Base-by-base conservation (phyloP, 2,797 vertebrate genomes). In the Aratinga solstitialis region DNA sequence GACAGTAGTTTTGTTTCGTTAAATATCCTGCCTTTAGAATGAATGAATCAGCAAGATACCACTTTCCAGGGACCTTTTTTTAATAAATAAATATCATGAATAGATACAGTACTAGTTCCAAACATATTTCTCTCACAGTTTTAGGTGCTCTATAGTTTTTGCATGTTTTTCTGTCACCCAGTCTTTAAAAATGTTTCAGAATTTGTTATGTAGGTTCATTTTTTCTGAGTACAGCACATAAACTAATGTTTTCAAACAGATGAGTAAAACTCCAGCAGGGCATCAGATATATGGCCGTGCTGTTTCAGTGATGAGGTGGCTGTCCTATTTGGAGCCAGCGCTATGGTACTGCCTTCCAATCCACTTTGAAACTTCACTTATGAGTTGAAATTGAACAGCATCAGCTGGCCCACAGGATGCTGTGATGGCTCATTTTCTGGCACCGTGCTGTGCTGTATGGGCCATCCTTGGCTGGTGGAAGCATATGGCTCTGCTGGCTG, bases 261-360 rank as follows among this genome's bases (percentile, higher is more conserved):
- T 9, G 30, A 78, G 12, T 45, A 32, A 50, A 84, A 72, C 17
- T 79, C 11, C 29, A 76, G 8, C 23, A 78, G n/a, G 15, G 20
- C 14, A 47, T 62, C 42, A 84, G 30, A 65, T 0, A 0, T 18
- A 36, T 1, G 9, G 23, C 45, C 6, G 1, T 34, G 27, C 19
- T 72, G 21, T 65, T 87, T 34, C 50, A 62, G 32, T 21, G 72
- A 4, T 0, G 5, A 51, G 32, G 4, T 21, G 7, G 11, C 19
- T 51, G 27, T 32, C 42, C 27, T 62, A 4, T 73, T 66, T 45
- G 61, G 34, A 56, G 14, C 5, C 43, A 63, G 40, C 3, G 2
- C 5, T 77, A 58, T 85, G 56, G 14, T 32, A 26, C 3, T 6
- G 2, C 43, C 6, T 24, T 53, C 19, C 14, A 22, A 26, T 43